Conservation (phyloP, 2,888 invertebrate species). For the Lithophane semibrunnea region DNA sequence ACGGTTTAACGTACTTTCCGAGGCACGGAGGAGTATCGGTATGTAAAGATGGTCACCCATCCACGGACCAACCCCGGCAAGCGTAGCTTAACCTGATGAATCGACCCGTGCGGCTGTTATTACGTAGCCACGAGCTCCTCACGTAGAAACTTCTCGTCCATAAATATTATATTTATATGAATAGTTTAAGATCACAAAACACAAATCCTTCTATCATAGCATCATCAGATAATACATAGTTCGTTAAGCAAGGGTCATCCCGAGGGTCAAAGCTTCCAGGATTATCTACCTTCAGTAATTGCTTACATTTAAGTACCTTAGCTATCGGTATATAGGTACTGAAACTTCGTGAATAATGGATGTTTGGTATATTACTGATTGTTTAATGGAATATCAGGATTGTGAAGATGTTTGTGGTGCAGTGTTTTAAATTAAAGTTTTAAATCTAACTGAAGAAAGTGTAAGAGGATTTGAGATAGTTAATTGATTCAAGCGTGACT, state of each 20-base stretch:
- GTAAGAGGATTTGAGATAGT: no score
- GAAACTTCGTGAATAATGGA: constrained; percentile 62
- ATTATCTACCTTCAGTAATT: constrained; percentile 79
- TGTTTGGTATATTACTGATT: constrained; percentile 57
- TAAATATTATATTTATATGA: constrained; percentile 34
- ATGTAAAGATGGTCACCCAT: no score
- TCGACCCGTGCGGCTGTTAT: no score
- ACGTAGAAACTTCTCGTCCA: not conserved
- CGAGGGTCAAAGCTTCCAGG: constrained; percentile 75
- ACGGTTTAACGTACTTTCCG: no score
- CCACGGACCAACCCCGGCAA: no score
- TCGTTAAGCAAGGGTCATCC: constrained; percentile 85
- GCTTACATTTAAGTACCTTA: constrained; percentile 71
- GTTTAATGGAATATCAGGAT: constrained; percentile 46
- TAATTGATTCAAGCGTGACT: no score
- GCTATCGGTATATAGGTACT: constrained; percentile 59
- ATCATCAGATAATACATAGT: constrained; percentile 74
- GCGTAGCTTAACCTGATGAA: no score
- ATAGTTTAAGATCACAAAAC: constrained; percentile 54
- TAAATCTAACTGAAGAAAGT: not conserved
- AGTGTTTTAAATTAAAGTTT: constrained; percentile 15
- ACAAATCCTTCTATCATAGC: constrained; percentile 65
- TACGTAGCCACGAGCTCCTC: no score
- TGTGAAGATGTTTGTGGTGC: constrained; percentile 1
- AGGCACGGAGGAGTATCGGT: no score